These are phyloP conservation scores for Scalopus aquaticus DNA, from an alignment of 2,113 vertebrate genomes.

Conservation along the genomic window DNA sequence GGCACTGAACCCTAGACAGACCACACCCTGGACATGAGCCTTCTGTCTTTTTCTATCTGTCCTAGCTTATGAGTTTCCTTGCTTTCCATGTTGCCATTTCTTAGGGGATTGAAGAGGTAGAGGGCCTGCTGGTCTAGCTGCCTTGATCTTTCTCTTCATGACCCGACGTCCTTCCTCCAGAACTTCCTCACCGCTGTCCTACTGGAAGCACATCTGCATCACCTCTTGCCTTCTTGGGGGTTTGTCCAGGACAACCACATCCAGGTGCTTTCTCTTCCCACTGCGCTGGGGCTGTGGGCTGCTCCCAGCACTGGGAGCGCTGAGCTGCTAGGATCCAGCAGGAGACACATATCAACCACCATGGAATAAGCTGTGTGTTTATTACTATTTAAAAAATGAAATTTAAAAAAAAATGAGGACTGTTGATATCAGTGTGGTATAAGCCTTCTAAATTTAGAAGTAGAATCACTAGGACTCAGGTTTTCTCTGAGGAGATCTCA, in stretches of 20 bases:
- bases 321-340: not conserved
- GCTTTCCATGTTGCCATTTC: not conserved
- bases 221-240: not conserved
- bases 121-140: not conserved
- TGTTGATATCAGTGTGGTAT: not conserved
- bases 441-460: slow-evolving; percentile 7
- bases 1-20: not conserved
- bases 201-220: not conserved
- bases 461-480: not conserved
- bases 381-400: not conserved
- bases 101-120: not conserved
- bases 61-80: not conserved
- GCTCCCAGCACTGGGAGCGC: not conserved
- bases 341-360: not conserved
- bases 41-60: not conserved
- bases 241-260: not conserved
- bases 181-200: not conserved
- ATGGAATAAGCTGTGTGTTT: not conserved
- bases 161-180: not conserved
- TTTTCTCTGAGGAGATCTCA: not conserved
- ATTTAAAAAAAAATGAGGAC: not conserved
- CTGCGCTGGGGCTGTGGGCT: not conserved
- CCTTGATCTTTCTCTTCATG: not conserved
- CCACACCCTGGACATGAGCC: not conserved
- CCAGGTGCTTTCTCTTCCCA: not conserved